Evolutionary conservation across 2,888 invertebrate species (phyloP), one percentile per base, ranked within the genome.

Genomic region (Lysandra bellargus): DNA sequence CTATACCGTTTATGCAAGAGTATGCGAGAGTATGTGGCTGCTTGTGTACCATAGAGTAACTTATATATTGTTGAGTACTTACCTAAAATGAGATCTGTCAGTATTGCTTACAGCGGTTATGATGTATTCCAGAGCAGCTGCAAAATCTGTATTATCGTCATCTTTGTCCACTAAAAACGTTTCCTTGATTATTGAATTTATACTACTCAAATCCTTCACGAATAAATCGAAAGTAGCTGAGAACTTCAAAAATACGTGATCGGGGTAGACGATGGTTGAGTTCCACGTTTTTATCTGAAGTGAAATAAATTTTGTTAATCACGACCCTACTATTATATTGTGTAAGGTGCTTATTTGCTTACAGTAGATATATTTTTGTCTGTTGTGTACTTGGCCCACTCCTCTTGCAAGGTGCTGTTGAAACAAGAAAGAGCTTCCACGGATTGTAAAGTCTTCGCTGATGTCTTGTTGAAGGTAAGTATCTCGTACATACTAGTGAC

Each of bases 401-500:
- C 95, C 1, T 85, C 83, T 78, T 89, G 87, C 49, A 95, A 85
- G 0, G 85, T 84, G 3, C 81, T 82, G 30, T 93, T 88, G 82
- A 93, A 85, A 82, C 96, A 96, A 44, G 94, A 82, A 14, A 95
- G 83, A 0, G 87, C 90, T 83, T 96, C 96, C 14, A 95, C 81
- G 6, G 91, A 90, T 7, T 80, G 84, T 7, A 95, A 85, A 0
- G 95, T 91, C 2, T 85, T 85, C n/a, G 85, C 87, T 0, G 92
- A 88, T 0, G 87, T 73, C 0, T 84, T n/a, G 0, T 85, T 83
- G 17, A 92, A 84, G 14, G 88, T 84, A 37, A 95, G 82, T 9
- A 91, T 82, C 0, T 86, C 85, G 0, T 93, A 78, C 79, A 95
- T 93, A 61, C 86, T 85, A 1, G 84, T 85, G 1, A 84, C 83